Base-by-base conservation (phyloP, 2,888 invertebrate genomes). In the Drosophila demipolita region DNA sequence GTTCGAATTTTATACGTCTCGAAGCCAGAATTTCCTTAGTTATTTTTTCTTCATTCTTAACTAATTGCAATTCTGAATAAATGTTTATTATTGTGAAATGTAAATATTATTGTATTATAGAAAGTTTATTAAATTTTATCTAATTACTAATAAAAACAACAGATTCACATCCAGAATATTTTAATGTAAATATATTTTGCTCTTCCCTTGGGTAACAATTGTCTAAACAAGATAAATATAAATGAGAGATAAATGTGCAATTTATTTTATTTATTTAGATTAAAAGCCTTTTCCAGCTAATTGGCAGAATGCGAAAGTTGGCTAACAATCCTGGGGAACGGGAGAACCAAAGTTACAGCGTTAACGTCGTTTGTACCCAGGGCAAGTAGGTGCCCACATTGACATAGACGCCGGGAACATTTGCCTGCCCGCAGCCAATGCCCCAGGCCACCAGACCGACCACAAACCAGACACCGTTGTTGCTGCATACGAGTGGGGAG, bases 401-500 rank as follows among this genome's bases (percentile, higher is more conserved):
- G 32, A 96, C 96, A 89, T 97, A 97, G 26, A 96, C 97, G 0
- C 96, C 97, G 0, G 97, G 96, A 8, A 97, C 95, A 67, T 95
- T 95, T 1, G 95, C 92, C 75, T 93, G 94, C 0, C 96, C 97
- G 80, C 94, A 94, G n/a, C 94, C 94, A 53, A 94, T 94, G 49
- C 94, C 94, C 94, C 94, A 94, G 23, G 94, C 94, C 20, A 94
- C 94, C 53, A 94, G 76, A 0, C 94, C 94, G 12, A 93, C 94
- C 9, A 94, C 93, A 72, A 92, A 93, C 93, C 93, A 93, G 4
- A 91, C 66, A 2, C 83, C 85, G 53, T 91, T 91, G 60, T 60
- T 85, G 68, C 85, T 75, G 60, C 93, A 93, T 1, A 93, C 92
- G 38, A 93, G 77, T 3, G 93, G 93, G 9, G 94, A 93, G 3